These are phyloP conservation scores for Phenganax subtilis DNA, from an alignment of 92 coral and sea anemone genomes.

Conservation along the genomic window DNA sequence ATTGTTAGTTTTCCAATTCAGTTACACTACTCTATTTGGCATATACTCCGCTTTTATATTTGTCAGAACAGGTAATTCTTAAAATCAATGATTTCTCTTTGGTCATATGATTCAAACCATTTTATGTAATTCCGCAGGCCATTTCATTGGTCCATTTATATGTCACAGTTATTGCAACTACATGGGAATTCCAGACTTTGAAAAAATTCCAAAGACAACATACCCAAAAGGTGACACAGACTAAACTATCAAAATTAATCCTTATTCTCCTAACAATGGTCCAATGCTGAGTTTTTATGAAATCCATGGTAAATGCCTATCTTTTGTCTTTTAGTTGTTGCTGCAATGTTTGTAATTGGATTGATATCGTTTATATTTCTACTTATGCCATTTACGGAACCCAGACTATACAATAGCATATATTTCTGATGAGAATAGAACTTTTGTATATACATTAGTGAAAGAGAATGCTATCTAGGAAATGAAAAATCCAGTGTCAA, in stretches of 20 bases:
- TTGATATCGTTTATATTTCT: slow-evolving; percentile 62
- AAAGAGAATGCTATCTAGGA: too few relatives aligned
- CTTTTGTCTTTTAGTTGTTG: slow-evolving; percentile 55
- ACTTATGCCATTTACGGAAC: slow-evolving; percentile 75
- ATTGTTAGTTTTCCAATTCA: slow-evolving; percentile 81
- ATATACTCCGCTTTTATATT: slow-evolving; percentile 84
- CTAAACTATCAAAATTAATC: background rate
- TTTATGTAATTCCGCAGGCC: slow-evolving; percentile 51
- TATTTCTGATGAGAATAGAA: slow-evolving; percentile 42
- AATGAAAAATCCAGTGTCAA: too few relatives aligned
- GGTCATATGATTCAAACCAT: background rate
- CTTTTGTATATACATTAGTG: background rate
- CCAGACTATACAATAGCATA: slow-evolving; percentile 66
- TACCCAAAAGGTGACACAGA: slow-evolving; percentile 66
- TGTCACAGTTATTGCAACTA: slow-evolving; percentile 96
- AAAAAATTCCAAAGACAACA: slow-evolving; percentile 68
- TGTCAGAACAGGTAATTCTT: slow-evolving; percentile 76
- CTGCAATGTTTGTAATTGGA: slow-evolving; percentile 68
- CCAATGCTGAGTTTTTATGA: too few relatives aligned
- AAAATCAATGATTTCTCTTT: background rate
- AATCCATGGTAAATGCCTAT: too few relatives aligned
- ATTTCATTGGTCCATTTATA: slow-evolving; percentile 84
- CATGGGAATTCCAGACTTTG: slow-evolving; percentile 91
- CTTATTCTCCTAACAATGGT: background rate
- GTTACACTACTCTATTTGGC: slow-evolving; percentile 96